Base-by-base conservation (phyloP, 35 echinoderm and acorn worm genomes). In the Amphiura filiformis region DNA sequence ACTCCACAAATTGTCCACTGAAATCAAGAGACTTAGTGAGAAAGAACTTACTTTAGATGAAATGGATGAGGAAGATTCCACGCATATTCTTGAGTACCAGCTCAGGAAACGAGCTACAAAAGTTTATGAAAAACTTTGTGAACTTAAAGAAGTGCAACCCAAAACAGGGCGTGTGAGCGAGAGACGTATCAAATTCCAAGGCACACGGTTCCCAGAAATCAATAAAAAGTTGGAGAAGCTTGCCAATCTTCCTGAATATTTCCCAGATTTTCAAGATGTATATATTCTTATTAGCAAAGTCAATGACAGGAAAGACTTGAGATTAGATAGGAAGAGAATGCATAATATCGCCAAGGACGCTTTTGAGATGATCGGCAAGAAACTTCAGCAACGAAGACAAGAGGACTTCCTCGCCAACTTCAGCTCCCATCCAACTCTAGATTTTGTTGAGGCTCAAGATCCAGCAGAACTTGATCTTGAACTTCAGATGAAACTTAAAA, bases 21-120 rank as follows among this genome's bases (percentile, higher is more conserved):
- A 86, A 18, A 95, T 95, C 57, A 91, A 91, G 86, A 91, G 78
- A 64, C 70, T 91, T 4, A 40, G 64, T 38, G 90, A 91, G 61
- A 91, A 84, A 38, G 93, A 95, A 81, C 41, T 92, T 38, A 86
- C 89, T 0, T 56, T 95, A 18, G 93, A 95, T 76, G 93, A 95
- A 75, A 88, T 95, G 86, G 93, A 88, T 34, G 81, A 88, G 38
- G 77, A 84, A 20, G 47, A 83, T 26, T 91, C 89, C 36, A 57
- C 79, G 40, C 87, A 91, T 47, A 92, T 91, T 26, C 86, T 80
- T 79, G 93, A 95, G 56, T 81, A 89, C 39, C 79, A 75, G 76
- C 82, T 95, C 0, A 85, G 85, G 76, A 85, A 75, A 35, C 90
- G 87, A 32, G 88, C 91, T 36, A 78, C 86, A 26, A 84, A 91